Conservation (phyloP, 2,797 vertebrate genomes). For the Cyclopterus lumpus region DNA sequence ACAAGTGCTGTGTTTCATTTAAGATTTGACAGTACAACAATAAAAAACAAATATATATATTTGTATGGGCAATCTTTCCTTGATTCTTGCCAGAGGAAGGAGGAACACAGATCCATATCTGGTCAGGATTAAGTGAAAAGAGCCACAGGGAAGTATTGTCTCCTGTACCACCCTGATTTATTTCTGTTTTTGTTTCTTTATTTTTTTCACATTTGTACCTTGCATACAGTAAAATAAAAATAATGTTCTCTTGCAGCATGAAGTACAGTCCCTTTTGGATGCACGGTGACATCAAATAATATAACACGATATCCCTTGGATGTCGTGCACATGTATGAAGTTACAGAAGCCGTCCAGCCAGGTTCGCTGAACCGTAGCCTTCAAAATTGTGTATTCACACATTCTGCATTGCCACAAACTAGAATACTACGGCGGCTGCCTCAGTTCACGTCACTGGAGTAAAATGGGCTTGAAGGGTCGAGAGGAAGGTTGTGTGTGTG, state of each 20-base stretch:
- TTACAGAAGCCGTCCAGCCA: slow-evolving; percentile 1
- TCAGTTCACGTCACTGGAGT: slow-evolving; percentile 35
- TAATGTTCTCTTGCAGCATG: background rate
- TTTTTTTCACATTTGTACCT: background rate
- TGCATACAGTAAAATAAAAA: background rate
- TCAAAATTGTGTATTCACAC: slow-evolving; percentile 47
- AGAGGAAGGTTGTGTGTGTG: background rate
- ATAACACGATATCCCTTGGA: background rate
- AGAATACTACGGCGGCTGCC: slow-evolving; percentile 21
- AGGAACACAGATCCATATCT: background rate
- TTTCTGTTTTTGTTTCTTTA: background rate
- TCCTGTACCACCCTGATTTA: background rate
- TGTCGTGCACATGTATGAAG: background rate
- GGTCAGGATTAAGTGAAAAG: background rate
- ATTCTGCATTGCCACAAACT: slow-evolving; percentile 17
- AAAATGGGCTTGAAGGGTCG: slow-evolving; percentile 3
- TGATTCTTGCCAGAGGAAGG: background rate
- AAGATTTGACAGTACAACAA: background rate
- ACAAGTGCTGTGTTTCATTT: background rate
- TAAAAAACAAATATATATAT: background rate
- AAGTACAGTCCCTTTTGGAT: background rate
- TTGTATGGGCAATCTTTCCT: background rate
- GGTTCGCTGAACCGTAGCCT: background rate
- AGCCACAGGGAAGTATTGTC: background rate
- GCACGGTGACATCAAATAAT: background rate